Evolutionary conservation across 2,113 vertebrate species (phyloP), one percentile per base, ranked within the genome.

Genomic region (Alouatta palliata): DNA sequence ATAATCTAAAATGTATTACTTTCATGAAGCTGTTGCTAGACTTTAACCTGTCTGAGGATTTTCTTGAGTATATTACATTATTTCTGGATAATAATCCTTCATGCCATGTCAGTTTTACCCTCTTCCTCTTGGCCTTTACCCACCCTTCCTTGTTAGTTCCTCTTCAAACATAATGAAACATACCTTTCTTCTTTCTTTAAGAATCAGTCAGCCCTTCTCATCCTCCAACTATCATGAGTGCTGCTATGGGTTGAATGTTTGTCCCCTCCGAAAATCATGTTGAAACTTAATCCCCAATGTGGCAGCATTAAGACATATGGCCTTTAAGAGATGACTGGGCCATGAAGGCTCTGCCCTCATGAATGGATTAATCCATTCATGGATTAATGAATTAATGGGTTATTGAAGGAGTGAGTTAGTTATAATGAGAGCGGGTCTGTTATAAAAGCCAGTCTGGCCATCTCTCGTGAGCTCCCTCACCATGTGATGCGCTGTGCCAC

Each of bases 41-140:
- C n/a, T 91, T 96, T 81, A 75, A 80, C 32, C 68, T 79, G 58
- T 86, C 43, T 93, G 73, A 94, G 43, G 71, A 89, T 94, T 94
- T 95, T 97, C 88, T 91, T 71, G 83, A 77, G 70, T 92, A 70
- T 58, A 68, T 89, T 82, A 91, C 58, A 61, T 76, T 54, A 80
- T 90, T 93, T 79, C 64, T 81, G 30, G 91, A 89, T 89, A 95
- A 82, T 82, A 87, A 27, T 91, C 71, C 68, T 47, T 93, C 61
- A 52, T 23, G 37, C 45, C 68, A 77, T 16, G 40, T 84, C 80
- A 94, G 37, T 54, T 45, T 61, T 30, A 64, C 25, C 81, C 54
- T 87, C 61, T 56, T 91, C 47, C 68, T 87, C 81, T 84, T 83
- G 52, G 47, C 49, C 25, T 95, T 91, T 83, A 49, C 37, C 35